phyloP scores from a whole-genome alignment of 92 coral and sea anemone genomes.

The Bergia sp. region DNA sequence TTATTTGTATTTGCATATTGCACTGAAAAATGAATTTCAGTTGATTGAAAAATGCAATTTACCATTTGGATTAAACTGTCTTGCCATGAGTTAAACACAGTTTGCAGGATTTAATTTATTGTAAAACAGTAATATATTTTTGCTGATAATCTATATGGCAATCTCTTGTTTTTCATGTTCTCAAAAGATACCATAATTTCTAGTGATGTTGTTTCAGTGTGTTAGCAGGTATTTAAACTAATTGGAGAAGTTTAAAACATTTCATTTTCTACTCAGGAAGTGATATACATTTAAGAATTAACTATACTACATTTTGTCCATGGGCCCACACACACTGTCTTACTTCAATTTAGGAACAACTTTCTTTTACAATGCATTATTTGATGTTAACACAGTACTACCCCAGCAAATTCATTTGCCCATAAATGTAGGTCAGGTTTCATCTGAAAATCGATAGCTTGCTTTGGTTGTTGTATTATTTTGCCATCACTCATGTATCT shows the following conservation, averaged over 20 bases:
- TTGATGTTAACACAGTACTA: not conserved
- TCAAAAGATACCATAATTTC: not conserved
- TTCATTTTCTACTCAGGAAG: not conserved
- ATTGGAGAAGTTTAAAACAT: not conserved
- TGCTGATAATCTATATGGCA: not conserved
- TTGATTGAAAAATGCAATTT: not conserved
- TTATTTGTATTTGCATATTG: conserved; percentile 23
- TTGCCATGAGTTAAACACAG: not conserved
- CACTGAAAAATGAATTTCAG: conserved; percentile 1
- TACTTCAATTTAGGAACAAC: too few relatives aligned
- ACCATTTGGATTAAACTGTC: not conserved
- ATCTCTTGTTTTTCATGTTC: not conserved
- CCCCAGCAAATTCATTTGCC: too few relatives aligned
- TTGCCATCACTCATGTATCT: not conserved
- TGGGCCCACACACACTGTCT: not conserved
- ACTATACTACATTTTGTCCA: not conserved
- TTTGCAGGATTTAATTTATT: not conserved
- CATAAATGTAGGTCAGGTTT: not conserved
- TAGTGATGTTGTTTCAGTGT: not conserved
- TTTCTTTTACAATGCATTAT: too few relatives aligned
- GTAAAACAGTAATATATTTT: not conserved
- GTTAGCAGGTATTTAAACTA: not conserved
- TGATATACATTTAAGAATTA: not conserved
- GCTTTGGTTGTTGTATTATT: too few relatives aligned
- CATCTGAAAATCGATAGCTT: not conserved